Conservation (phyloP, 2,888 invertebrate species). For the Eupithecia vulgata region DNA sequence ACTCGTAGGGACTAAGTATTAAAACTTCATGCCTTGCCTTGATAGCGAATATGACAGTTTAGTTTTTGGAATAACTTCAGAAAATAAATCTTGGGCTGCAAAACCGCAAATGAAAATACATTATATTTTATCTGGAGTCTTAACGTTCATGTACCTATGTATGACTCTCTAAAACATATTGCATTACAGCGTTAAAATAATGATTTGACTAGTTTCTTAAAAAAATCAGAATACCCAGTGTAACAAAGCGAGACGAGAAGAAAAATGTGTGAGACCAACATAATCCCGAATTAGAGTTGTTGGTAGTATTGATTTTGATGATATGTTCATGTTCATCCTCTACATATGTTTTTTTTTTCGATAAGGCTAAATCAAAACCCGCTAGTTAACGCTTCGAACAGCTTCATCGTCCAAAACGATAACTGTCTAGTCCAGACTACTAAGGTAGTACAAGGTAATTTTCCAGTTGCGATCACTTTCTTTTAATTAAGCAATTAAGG, state of each 20-base stretch:
- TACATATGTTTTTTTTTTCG: too few relatives aligned
- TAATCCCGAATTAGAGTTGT: too few relatives aligned
- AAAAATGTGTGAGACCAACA: too few relatives aligned
- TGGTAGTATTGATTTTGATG: too few relatives aligned
- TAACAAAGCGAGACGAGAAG: too few relatives aligned
- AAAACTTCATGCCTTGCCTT: not conserved
- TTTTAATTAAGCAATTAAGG: slow-evolving; percentile 20
- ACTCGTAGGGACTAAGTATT: not conserved
- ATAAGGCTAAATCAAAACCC: not conserved
- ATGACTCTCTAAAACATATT: not conserved
- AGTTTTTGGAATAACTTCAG: not conserved
- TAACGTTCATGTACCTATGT: too few relatives aligned
- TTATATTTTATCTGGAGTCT: too few relatives aligned
- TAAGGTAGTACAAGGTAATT: not conserved
- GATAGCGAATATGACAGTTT: not conserved
- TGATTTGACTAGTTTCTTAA: too few relatives aligned
- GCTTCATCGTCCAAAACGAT: not conserved
- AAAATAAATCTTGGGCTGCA: not conserved
- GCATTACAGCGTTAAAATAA: not conserved
- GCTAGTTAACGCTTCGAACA: not conserved
- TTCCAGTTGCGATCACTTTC: slow-evolving; percentile 15
- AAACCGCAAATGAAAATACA: not conserved
- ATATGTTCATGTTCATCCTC: too few relatives aligned
- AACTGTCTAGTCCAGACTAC: not conserved
- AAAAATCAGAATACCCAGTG: too few relatives aligned